A percentile compares a stretch with the other conserved stretches of the same genome.
phyloP scores from a whole-genome alignment of 1,140 invertebrate genomes.

The Tetragnatha versicolor region DNA sequence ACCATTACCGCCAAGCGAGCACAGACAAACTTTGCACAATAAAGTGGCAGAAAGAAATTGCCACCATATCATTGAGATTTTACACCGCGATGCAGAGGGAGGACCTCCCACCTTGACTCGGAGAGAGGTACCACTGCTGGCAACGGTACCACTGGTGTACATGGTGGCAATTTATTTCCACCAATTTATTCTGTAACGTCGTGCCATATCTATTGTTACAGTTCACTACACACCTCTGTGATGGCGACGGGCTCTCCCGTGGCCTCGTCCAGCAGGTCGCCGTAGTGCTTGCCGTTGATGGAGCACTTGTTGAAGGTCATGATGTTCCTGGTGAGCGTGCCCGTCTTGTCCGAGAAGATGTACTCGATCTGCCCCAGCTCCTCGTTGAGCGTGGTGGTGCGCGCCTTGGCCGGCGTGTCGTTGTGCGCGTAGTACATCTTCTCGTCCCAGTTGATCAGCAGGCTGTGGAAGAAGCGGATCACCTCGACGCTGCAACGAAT shows the following conservation, averaged over 20 bases:
- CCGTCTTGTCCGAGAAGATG: slow-evolving; percentile 99
- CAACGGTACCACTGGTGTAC: too few relatives aligned
- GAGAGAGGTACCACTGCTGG: too few relatives aligned
- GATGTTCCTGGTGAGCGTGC: slow-evolving; percentile 98
- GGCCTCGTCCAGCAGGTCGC: slow-evolving; percentile 85
- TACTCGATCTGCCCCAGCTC: slow-evolving; percentile 99
- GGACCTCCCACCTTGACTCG: too few relatives aligned
- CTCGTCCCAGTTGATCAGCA: slow-evolving; percentile 94
- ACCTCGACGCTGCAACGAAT: slow-evolving; percentile 78
- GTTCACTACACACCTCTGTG: slow-evolving; percentile 74
- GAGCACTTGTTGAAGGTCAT: slow-evolving; percentile 99
- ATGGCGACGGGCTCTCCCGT: slow-evolving; percentile 88
- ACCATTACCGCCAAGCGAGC: too few relatives aligned
- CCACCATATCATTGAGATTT: too few relatives aligned
- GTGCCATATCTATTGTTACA: too few relatives aligned
- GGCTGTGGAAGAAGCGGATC: slow-evolving; percentile 95
- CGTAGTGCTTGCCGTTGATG: slow-evolving; percentile 90
- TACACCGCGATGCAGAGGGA: too few relatives aligned
- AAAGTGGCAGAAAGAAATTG: too few relatives aligned
- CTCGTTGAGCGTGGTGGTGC: slow-evolving; percentile 98
- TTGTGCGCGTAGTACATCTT: slow-evolving; percentile 78
- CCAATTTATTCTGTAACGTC: too few relatives aligned
- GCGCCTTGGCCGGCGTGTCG: slow-evolving; percentile 91
- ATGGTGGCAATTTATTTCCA: too few relatives aligned
- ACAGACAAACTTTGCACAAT: too few relatives aligned